Evolutionary conservation across 1,140 invertebrate species (phyloP), one percentile per base, ranked within the genome.

Genomic region (Conus ventricosus): DNA sequence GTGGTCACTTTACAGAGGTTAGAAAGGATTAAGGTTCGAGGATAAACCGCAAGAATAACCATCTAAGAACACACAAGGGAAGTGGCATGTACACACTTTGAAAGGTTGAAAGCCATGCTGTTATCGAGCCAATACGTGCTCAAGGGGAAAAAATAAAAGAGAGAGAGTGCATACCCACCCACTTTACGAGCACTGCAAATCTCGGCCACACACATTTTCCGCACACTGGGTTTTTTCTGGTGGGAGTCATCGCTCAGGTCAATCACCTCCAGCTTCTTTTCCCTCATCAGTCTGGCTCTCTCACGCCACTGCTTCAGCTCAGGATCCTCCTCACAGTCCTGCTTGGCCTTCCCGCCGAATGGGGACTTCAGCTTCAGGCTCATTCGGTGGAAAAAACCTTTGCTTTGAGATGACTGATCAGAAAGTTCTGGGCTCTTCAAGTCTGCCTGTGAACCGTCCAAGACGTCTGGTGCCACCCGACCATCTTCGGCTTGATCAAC

Each of bases 321-420:
- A 10, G 90, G 83, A 3, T 90, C 84, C 39, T 92, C 89, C 25
- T 92, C 89, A 67, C 55, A 15, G 7, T 92, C 92, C 76, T 89
- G 83, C 67, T 83, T 85, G 51, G 81, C 76, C 60, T 85, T 90
- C n/a, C 71, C 55, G 27, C 23, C 71, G 15, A 87, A 87, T 13
- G 85, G 90, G 86, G 85, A 91, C 84, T 91, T 90, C 10, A 94
- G 88, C 86, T 93, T 93, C 4, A 90, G 84, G 90, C 93, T 94
- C 88, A 94, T 92, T 82, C 91, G 83, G 4, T 90, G 85, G n/a
- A 94, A 90, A 71, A 93, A 92, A 54, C 90, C 90, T 82, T 88
- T 90, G 57, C 75, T 84, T 63, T 88, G 55, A 15, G 55, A 51
- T 39, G 39, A 39, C 39, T 39, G 39, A 39, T 39, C 39, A 39